phyloP scores from a whole-genome alignment of 1,140 invertebrate species.

The Apis mellifera region Amel_HAv3.1 CM009931.2:10454001-10454500 shows the following conservation, averaged over 20 bases:
- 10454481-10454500: conserved; percentile 2
- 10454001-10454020: conserved; percentile 70
- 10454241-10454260: conserved; percentile 85
- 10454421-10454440: neutral
- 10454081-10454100: conserved; percentile 65
- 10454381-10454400: neutral
- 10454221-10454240: conserved; percentile 84
- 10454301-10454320: neutral
- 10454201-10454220: conserved; percentile 66
- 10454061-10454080: conserved; percentile 59
- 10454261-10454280: conserved; percentile 79
- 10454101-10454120: conserved; percentile 74
- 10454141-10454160: conserved; percentile 15
- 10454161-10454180: conserved; percentile 1
- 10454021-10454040: conserved; percentile 62
- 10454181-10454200: conserved; percentile 12
- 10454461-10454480: conserved; percentile 1
- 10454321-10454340: neutral
- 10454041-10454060: conserved; percentile 56
- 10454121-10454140: conserved; percentile 49
- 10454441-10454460: neutral
- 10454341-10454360: neutral
- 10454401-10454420: neutral
- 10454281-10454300: neutral
- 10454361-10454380: conserved; percentile 11